Conservation (phyloP, 1,140 invertebrate species). For the Drosophila kepulauana region DNA sequence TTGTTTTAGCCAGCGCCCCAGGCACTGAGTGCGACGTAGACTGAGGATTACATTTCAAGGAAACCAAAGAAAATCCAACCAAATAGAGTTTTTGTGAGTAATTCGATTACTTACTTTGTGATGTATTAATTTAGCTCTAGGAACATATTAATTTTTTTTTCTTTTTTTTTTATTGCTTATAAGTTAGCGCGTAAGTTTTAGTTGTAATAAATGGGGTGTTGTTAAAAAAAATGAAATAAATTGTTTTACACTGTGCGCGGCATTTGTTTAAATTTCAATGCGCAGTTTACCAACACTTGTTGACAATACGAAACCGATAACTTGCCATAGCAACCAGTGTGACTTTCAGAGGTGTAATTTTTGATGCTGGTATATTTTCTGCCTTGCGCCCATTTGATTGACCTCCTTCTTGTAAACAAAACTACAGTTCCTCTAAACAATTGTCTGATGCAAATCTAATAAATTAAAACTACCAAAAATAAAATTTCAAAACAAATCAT, state of each 20-base stretch:
- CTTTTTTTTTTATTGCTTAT: slow-evolving; percentile 7
- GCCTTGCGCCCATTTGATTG: too few species aligned
- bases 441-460: too few species aligned
- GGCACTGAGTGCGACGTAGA: slow-evolving; percentile 54
- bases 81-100: slow-evolving; percentile 8
- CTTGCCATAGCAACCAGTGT: slow-evolving; percentile 27
- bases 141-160: slow-evolving; percentile 33
- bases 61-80: slow-evolving; percentile 11
- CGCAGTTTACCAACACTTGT: slow-evolving; percentile 25
- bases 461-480: too few species aligned
- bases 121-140: slow-evolving; percentile 37
- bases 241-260: slow-evolving; percentile 17
- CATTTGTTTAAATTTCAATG: not conserved
- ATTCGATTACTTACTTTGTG: slow-evolving; percentile 48
- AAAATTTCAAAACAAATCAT: too few species aligned
- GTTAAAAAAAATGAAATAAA: slow-evolving; percentile 13
- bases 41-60: slow-evolving; percentile 26
- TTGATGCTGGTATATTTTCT: too few species aligned
- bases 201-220: slow-evolving; percentile 26
- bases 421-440: too few species aligned
- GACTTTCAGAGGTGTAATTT: too few species aligned
- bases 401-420: too few species aligned
- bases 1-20: not conserved
- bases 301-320: slow-evolving; percentile 34
- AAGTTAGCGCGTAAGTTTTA: slow-evolving; percentile 30